A percentile compares a stretch with the other conserved stretches of the same genome.
Conservation (phyloP, 1,140 invertebrate species). For the Lamellibrachia luymesi region DNA sequence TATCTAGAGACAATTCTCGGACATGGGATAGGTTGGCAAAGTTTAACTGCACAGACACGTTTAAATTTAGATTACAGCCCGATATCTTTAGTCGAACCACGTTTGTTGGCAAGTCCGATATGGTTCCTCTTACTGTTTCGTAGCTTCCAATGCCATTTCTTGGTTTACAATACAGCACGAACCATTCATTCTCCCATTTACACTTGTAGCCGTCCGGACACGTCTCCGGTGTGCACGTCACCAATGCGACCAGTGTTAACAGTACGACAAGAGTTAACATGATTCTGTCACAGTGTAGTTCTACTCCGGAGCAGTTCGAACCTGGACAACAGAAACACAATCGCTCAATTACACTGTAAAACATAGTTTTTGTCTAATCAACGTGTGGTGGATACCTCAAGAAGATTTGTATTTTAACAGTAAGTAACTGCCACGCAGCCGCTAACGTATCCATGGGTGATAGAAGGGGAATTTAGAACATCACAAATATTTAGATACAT, state of each 20-base stretch:
- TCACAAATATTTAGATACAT: too few species aligned
- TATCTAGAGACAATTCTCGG: not conserved
- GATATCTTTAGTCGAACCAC: not conserved
- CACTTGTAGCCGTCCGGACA: not conserved
- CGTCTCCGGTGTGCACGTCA: not conserved
- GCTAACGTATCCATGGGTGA: not conserved
- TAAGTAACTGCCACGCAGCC: not conserved
- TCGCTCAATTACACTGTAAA: not conserved
- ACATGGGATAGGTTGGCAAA: not conserved
- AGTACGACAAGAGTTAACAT: not conserved
- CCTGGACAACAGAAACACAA: not conserved
- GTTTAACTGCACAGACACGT: not conserved
- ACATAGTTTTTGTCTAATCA: too few species aligned
- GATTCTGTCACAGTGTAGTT: not conserved
- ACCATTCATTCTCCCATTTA: not conserved
- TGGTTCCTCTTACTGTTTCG: not conserved
- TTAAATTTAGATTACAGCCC: not conserved
- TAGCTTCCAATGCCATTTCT: not conserved
- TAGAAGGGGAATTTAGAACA: not conserved
- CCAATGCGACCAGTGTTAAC: not conserved
- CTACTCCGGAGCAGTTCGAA: not conserved
- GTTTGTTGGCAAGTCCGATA: not conserved
- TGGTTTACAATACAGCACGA: not conserved
- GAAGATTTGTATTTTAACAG: not conserved
- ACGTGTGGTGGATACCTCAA: not conserved